Percentiles rank a stretch among this genome's conserved stretches.
phyloP scores from a whole-genome alignment of 1,140 invertebrate species.

The Ephestia elutella region DNA sequence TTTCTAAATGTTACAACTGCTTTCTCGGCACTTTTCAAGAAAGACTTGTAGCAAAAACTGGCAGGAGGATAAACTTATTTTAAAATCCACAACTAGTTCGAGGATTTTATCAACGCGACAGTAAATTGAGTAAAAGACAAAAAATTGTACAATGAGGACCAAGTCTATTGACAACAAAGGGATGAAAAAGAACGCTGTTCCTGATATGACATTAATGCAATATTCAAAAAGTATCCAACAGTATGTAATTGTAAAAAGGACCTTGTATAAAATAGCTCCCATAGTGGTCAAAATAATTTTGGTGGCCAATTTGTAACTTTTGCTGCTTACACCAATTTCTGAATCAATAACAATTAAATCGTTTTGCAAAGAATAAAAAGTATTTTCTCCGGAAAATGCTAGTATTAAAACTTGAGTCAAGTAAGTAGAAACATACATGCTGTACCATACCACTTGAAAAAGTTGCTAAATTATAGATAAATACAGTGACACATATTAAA shows the following conservation, averaged over 20 bases:
- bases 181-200: background rate
- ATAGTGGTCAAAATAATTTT: no score
- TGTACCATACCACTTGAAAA: no score
- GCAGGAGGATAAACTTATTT: background rate
- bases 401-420: no score
- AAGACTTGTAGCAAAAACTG: background rate
- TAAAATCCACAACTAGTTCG: background rate
- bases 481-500: no score
- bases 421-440: no score
- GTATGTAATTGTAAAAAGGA: background rate
- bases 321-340: no score
- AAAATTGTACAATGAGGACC: background rate
- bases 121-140: background rate
- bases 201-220: background rate
- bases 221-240: background rate
- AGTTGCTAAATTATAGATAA: no score
- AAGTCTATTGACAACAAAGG: background rate
- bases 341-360: no score
- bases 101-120: background rate
- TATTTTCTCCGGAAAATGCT: no score
- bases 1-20: background rate
- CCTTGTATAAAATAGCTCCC: no score
- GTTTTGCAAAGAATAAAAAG: no score
- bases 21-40: background rate
- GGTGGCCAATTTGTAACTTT: no score